Percentiles rank a stretch among this genome's conserved stretches.
Evolutionary conservation across 2,888 invertebrate species (phyloP).

Genomic region (Amphimallon solstitiale): DNA sequence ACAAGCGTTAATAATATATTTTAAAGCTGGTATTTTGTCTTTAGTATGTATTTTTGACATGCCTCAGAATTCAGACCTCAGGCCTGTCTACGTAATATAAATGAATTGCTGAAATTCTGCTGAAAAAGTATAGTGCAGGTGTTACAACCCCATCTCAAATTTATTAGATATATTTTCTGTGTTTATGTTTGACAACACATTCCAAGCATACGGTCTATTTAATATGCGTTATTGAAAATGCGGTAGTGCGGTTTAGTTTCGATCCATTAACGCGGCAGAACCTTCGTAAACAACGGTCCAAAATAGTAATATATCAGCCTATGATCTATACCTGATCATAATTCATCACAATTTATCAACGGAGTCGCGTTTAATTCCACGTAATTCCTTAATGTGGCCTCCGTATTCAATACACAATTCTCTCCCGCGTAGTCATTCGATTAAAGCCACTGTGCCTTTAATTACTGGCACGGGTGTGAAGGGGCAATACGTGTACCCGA

Average conservation of each 20-base stretch:
- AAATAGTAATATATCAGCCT: not conserved
- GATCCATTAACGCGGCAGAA: not conserved
- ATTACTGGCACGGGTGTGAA: slow-evolving; percentile 9
- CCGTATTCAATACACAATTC: slow-evolving; percentile 11
- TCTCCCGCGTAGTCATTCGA: not conserved
- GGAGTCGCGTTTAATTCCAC: slow-evolving; percentile 13
- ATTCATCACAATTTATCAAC: slow-evolving; percentile 23
- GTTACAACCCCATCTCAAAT: no score
- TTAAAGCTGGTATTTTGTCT: no score
- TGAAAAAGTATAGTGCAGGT: no score
- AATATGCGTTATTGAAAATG: not conserved
- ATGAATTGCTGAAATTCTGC: no score
- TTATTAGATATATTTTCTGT: not conserved
- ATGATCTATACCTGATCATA: not conserved
- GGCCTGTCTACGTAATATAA: no score
- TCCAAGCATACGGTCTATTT: not conserved
- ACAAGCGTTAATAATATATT: no score
- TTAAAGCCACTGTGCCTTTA: slow-evolving; percentile 17
- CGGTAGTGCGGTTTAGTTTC: not conserved
- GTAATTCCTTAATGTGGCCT: not conserved
- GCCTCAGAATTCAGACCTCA: no score
- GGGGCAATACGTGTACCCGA: not conserved
- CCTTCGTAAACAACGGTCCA: not conserved
- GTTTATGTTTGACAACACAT: not conserved
- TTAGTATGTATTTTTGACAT: no score